Base-by-base conservation (phyloP, 2,797 vertebrate species). In the Ciconia nigra region DNA sequence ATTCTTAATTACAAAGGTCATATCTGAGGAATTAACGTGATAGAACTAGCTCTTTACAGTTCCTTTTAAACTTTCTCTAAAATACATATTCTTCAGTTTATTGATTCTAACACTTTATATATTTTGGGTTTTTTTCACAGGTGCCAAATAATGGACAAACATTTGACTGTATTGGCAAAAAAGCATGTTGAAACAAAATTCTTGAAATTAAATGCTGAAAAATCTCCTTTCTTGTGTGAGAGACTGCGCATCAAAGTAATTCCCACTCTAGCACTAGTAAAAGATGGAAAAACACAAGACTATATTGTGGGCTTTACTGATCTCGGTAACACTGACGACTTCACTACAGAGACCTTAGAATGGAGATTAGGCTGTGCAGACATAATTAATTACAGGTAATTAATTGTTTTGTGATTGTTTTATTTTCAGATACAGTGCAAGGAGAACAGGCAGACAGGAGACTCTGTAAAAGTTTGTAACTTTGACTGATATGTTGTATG, bases 161-260 rank as follows among this genome's bases (percentile, higher is more conserved):
- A 99, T 95, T 97, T 99, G 97, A 94, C 97, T 67, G 90, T 98
- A 72, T 58, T 99, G 98, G 98, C 99, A 82, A 99, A 99, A 98
- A 99, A 99, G 93, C 99, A 99, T 8, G 70, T 99, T 33, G 99
- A 99, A 97, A 99, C 99, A 80, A 99, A 99, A 96, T 99, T 99
- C 98, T 97, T 99, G 97, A 99, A 99, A 96, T 96, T 99, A 96
- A 99, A 99, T 95, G 99, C 98, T 93, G 99, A 99, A 97, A 99
- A 99, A 93, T 99, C 99, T 31, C 99, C 99, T 19, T 99, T 99
- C 96, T 98, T 99, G 92, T 98, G 99, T 2, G 99, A 99, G 96
- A 99, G 99, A 98, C 99, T 99, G 91, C 98, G 93, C 69, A 99
- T 99, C 97, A 99, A 99, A 98, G 97, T 99, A 62, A 99, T 99